Evolutionary conservation across 1,140 invertebrate genomes (phyloP).

Genomic region (Bombus picipes): DNA sequence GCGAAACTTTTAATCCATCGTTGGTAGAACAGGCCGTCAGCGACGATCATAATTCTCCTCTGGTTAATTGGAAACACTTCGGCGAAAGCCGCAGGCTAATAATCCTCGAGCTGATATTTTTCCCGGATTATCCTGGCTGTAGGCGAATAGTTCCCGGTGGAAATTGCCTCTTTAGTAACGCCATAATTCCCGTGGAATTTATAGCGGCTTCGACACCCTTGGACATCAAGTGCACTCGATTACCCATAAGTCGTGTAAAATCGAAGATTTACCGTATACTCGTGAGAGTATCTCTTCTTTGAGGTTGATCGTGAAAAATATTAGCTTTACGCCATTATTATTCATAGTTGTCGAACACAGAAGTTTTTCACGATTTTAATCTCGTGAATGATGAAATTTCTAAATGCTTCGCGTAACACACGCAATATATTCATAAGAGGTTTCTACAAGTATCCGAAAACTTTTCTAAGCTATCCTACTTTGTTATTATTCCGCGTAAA

Average conservation of each 20-base stretch:
- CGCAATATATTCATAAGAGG: too few relatives aligned
- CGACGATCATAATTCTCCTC: slow-evolving; percentile 43
- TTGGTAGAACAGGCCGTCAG: slow-evolving; percentile 3
- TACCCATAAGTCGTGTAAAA: slow-evolving; percentile 62
- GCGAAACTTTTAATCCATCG: slow-evolving; percentile 40
- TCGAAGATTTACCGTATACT: slow-evolving; percentile 53
- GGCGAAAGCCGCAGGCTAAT: slow-evolving; percentile 53
- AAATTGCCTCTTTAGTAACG: slow-evolving; percentile 55
- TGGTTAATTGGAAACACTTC: slow-evolving; percentile 50
- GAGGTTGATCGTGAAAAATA: too few relatives aligned
- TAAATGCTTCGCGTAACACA: too few relatives aligned
- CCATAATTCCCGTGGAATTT: slow-evolving; percentile 54
- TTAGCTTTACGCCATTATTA: background rate
- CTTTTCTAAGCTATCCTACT: too few relatives aligned
- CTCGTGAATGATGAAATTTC: too few relatives aligned
- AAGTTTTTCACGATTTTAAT: too few relatives aligned
- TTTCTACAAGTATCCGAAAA: too few relatives aligned
- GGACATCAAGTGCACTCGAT: slow-evolving; percentile 51
- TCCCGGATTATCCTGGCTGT: slow-evolving; percentile 54
- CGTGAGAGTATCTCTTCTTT: background rate
- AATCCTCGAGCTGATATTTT: slow-evolving; percentile 53
- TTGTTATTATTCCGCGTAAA: too few relatives aligned
- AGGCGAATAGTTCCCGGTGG: slow-evolving; percentile 35
- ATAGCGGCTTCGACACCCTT: slow-evolving; percentile 55
- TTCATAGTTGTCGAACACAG: background rate